These are phyloP conservation scores for Somateria mollissima DNA, from an alignment of 2,797 vertebrate species.

Conservation along the genomic window DNA sequence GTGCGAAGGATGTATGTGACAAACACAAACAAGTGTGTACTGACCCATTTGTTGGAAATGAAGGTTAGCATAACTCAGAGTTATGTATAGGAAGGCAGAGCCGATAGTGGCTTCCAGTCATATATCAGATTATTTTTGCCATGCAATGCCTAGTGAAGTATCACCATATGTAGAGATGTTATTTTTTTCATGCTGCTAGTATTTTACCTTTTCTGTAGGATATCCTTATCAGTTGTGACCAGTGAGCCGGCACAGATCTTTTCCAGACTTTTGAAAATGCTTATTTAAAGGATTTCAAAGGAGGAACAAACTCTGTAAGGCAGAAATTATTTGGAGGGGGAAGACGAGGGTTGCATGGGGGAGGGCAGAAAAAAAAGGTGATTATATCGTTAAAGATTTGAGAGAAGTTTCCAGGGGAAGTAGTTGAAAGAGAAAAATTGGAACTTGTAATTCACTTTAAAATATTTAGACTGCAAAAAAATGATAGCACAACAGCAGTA, in stretches of 20 bases:
- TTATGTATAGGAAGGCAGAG: not conserved
- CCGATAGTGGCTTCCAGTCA: not conserved
- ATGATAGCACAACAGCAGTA: not conserved
- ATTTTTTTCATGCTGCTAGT: not conserved
- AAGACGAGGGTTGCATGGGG: not conserved
- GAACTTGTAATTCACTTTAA: not conserved
- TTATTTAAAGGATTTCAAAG: not conserved
- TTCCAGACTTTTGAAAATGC: not conserved
- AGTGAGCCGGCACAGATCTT: not conserved
- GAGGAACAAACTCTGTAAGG: not conserved
- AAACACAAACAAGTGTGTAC: not conserved
- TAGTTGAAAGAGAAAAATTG: not conserved
- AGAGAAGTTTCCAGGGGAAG: not conserved
- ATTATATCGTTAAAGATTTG: not conserved
- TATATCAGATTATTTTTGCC: not conserved
- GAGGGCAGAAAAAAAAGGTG: not conserved
- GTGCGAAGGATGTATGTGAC: not conserved
- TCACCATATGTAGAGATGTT: not conserved
- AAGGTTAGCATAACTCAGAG: not conserved
- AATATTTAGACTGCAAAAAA: not conserved
- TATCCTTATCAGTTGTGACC: not conserved
- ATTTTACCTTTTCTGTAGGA: not conserved
- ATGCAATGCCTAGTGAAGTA: not conserved
- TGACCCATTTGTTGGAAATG: constrained; percentile 23
- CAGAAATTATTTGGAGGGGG: not conserved